These are phyloP conservation scores for Diarsia dahlii DNA, from an alignment of 2,888 invertebrate genomes.

Conservation along the genomic window DNA sequence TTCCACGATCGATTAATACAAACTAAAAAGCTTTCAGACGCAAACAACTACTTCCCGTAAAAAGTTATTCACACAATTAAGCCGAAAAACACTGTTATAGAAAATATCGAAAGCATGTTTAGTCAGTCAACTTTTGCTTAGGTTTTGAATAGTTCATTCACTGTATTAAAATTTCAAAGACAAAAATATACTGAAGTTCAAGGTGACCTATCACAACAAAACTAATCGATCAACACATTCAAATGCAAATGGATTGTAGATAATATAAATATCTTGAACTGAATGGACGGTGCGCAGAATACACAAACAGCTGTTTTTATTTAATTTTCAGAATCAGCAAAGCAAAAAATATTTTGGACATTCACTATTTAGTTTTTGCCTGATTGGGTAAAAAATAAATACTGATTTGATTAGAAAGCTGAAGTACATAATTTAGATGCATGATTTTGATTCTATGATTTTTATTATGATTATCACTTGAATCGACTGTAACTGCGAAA, in stretches of 20 bases:
- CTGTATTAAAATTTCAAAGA: background rate
- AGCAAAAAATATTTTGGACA: background rate
- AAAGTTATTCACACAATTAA: too few relatives aligned
- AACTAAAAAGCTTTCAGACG: too few relatives aligned
- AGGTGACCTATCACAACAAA: background rate
- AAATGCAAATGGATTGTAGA: conserved; percentile 5
- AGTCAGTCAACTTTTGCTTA: background rate
- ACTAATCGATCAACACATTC: background rate
- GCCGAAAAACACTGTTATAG: too few relatives aligned
- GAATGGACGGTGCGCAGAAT: conserved; percentile 17
- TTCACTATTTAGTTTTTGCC: background rate
- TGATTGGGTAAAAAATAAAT: background rate
- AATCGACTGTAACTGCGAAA: background rate
- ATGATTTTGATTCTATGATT: background rate
- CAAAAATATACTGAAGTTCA: background rate
- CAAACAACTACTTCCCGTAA: too few relatives aligned
- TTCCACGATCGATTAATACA: too few relatives aligned
- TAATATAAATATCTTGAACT: conserved; percentile 27
- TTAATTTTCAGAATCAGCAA: conserved; percentile 23
- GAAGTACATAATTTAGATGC: background rate
- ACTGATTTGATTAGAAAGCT: background rate
- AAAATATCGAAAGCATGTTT: too few relatives aligned
- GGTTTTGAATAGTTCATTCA: background rate
- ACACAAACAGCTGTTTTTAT: conserved; percentile 22
- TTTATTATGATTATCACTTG: background rate